phyloP scores from a whole-genome alignment of 2,797 vertebrate genomes.

The Anabas testudineus region DNA sequence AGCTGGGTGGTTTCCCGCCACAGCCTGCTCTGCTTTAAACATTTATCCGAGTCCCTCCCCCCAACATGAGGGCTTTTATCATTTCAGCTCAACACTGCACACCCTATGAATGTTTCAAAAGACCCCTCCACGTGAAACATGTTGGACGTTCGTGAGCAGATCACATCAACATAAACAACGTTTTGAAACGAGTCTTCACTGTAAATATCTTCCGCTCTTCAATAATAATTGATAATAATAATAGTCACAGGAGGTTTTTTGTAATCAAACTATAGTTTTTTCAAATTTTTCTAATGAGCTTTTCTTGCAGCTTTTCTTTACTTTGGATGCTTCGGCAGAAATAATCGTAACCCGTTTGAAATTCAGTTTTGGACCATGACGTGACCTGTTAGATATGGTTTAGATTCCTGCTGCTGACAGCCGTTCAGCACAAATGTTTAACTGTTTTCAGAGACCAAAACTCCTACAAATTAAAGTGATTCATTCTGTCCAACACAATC shows the following conservation, averaged over 20 bases:
- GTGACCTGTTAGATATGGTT: too few species aligned
- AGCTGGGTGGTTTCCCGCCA: conserved; percentile 27
- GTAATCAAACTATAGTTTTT: neutral
- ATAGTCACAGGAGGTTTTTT: neutral
- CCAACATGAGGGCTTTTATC: conserved; percentile 25
- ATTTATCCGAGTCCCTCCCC: conserved; percentile 24
- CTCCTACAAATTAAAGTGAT: neutral
- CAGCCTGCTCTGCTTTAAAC: conserved; percentile 32
- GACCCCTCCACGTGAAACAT: neutral
- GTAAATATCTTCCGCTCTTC: neutral
- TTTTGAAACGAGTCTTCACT: neutral
- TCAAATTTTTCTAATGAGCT: too few species aligned
- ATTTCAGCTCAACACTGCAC: conserved; percentile 8
- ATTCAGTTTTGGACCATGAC: too few species aligned
- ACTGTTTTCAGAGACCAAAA: neutral
- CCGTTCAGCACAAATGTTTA: neutral
- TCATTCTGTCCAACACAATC: neutral
- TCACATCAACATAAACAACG: neutral
- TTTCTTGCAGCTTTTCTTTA: too few species aligned
- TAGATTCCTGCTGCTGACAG: neutral
- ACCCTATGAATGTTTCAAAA: conserved; percentile 26
- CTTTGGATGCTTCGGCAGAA: too few species aligned
- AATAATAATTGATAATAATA: too few species aligned
- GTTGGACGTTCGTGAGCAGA: neutral
- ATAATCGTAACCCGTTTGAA: too few species aligned